A percentile compares a stretch with the other conserved stretches of the same genome.
Conservation (phyloP, 2,113 vertebrate species). For the Halichoerus grypus region DNA sequence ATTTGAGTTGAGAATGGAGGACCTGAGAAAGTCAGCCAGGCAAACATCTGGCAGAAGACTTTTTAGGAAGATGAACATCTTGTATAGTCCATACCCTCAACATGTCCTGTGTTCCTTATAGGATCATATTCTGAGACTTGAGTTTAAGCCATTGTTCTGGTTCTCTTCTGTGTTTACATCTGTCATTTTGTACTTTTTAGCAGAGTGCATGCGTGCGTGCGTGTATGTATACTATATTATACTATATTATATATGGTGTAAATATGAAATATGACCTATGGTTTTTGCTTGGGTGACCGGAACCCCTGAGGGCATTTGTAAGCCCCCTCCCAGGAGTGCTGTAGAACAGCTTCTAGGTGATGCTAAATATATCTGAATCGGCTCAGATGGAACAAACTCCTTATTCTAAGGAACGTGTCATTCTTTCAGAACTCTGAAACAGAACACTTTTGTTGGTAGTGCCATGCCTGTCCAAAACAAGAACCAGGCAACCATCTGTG, state of each 20-base stretch:
- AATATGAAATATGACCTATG: background rate
- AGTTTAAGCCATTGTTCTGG: background rate
- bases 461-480: background rate
- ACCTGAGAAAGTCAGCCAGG: background rate
- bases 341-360: fast-evolving
- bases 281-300: background rate
- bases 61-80: background rate
- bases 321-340: background rate
- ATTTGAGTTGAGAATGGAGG: background rate
- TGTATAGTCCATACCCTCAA: too few species aligned
- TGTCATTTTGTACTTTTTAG: background rate
- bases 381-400: background rate
- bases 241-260: background rate
- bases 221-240: fast-evolving
- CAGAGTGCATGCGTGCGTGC: fast-evolving
- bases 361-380: background rate
- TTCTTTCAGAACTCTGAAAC: background rate
- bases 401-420: background rate
- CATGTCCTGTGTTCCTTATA: background rate
- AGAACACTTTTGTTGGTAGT: background rate
- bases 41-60: background rate
- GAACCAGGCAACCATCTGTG: background rate
- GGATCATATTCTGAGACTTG: background rate
- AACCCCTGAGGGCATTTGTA: too few species aligned
- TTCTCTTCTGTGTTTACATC: background rate